Evolutionary conservation across 2,797 vertebrate genomes (phyloP).

Genomic region (Erpetoichthys calabaricus): DNA sequence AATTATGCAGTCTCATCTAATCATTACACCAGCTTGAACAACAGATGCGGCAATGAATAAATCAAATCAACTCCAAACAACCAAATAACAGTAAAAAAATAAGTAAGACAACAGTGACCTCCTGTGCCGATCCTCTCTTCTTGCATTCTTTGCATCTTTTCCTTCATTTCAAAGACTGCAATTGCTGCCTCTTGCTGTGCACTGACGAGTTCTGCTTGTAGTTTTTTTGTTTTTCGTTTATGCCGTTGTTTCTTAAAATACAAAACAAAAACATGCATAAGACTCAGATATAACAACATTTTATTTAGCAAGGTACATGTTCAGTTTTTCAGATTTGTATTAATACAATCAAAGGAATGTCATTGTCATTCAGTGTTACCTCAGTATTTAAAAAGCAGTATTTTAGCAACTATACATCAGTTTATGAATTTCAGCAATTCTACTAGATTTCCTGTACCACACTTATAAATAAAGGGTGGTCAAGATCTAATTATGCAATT

Average conservation of each 20-base stretch:
- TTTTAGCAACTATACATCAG: too few relatives aligned
- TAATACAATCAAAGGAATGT: too few relatives aligned
- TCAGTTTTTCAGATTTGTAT: too few relatives aligned
- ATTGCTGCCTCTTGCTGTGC: conserved; percentile 19
- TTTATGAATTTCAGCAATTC: too few relatives aligned
- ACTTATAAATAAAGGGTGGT: too few relatives aligned
- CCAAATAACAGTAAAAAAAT: background rate
- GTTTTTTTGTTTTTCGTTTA: conserved; percentile 11
- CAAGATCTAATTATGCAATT: too few relatives aligned
- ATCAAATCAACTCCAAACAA: background rate
- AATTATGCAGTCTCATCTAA: background rate
- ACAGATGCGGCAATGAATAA: too few relatives aligned
- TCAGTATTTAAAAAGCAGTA: too few relatives aligned
- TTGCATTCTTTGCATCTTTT: conserved; percentile 10
- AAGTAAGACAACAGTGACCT: conserved; percentile 40
- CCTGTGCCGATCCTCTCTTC: conserved; percentile 34
- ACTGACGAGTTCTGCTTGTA: conserved; percentile 13
- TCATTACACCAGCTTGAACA: background rate
- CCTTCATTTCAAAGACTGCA: conserved; percentile 13
- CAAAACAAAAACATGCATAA: background rate
- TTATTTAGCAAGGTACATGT: background rate
- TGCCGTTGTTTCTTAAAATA: conserved; percentile 14
- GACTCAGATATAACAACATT: background rate
- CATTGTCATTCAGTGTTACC: too few relatives aligned
- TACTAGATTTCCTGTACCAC: too few relatives aligned